Conservation (phyloP, 2,113 vertebrate genomes). For the Platycercus adscitus region DNA sequence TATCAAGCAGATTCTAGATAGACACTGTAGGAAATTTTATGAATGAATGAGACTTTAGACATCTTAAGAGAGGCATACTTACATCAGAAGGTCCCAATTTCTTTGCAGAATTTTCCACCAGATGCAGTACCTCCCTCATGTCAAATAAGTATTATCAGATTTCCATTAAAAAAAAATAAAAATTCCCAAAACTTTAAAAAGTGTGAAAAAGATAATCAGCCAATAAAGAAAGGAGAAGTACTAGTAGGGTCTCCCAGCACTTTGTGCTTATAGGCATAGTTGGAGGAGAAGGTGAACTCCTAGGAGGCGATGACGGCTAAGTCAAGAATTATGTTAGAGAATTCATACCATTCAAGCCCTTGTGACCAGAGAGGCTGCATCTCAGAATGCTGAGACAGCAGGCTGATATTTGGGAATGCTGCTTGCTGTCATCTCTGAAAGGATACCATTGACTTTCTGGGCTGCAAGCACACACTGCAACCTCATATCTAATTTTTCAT, state of each 20-base stretch:
- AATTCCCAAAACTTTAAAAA: neutral
- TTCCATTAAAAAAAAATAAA: neutral
- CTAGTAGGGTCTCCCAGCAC: neutral
- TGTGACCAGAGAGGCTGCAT: neutral
- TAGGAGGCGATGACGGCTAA: neutral
- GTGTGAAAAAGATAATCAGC: neutral
- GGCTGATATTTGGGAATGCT: neutral
- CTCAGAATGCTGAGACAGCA: neutral
- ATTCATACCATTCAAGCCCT: neutral
- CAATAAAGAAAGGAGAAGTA: neutral
- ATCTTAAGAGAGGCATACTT: neutral
- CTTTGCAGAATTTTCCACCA: neutral
- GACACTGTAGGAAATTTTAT: neutral
- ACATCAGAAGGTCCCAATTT: neutral
- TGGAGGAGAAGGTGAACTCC: neutral
- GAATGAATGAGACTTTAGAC: neutral
- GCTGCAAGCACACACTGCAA: neutral
- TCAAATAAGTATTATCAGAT: neutral
- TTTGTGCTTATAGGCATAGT: rapidly evolving
- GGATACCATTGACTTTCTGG: neutral
- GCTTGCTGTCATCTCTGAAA: neutral
- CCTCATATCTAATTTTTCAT: neutral
- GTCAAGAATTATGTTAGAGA: rapidly evolving
- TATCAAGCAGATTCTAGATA: neutral
- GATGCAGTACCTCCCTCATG: neutral